phyloP scores from a whole-genome alignment of 2,797 vertebrate species.

The Fistularia commersonii region DNA sequence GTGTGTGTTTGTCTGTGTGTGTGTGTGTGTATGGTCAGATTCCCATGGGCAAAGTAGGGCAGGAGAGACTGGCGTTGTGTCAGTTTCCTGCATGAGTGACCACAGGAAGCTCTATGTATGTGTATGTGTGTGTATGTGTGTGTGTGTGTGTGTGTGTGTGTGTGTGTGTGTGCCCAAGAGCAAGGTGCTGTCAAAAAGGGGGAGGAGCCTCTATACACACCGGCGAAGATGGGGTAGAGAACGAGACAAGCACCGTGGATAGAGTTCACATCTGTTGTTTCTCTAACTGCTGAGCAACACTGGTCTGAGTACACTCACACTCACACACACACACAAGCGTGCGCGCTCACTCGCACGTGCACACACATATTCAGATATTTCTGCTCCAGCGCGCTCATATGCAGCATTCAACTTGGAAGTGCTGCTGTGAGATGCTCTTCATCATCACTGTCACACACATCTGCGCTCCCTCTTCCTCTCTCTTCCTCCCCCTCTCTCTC shows the following conservation, averaged over 20 bases:
- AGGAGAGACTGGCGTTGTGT: constrained; percentile 66
- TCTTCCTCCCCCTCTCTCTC: neutral
- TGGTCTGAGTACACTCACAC: constrained; percentile 36
- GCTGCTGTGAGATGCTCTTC: constrained; percentile 16
- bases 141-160: constrained; percentile 28
- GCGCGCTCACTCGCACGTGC: constrained; percentile 24
- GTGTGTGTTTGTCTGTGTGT: constrained; percentile 8
- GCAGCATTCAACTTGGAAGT: constrained; percentile 24
- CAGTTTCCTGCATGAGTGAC: constrained; percentile 65
- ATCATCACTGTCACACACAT: constrained; percentile 4
- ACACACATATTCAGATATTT: constrained; percentile 29
- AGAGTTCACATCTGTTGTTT: constrained; percentile 72
- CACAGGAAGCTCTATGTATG: constrained; percentile 57
- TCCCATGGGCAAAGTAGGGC: constrained; percentile 66
- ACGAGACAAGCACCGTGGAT: constrained; percentile 43
- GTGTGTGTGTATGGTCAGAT: constrained; percentile 15
- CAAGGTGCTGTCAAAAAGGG: constrained; percentile 63
- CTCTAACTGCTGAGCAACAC: constrained; percentile 53
- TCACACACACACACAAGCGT: constrained; percentile 18
- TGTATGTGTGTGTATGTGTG: too few species aligned
- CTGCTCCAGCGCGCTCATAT: constrained; percentile 12
- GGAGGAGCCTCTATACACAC: constrained; percentile 59
- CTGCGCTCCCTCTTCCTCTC: constrained; percentile 16
- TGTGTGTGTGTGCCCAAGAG: constrained; percentile 36
- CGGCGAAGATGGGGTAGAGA: constrained; percentile 40